These are phyloP conservation scores for Bombyx mandarina DNA, from an alignment of 1,140 invertebrate species.

Conservation along the genomic window DNA sequence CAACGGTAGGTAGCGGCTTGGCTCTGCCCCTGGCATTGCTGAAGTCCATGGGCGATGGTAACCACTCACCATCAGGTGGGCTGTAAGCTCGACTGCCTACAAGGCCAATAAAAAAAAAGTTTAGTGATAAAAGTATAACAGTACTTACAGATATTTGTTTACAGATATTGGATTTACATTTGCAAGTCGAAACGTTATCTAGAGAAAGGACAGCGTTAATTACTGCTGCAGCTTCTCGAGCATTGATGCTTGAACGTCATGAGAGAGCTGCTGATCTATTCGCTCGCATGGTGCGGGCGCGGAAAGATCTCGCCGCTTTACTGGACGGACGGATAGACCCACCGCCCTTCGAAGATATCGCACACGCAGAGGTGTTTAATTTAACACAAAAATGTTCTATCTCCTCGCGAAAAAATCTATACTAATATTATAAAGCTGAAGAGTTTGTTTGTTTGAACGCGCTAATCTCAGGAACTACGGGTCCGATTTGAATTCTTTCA, in stretches of 20 bases:
- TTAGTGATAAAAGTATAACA: too few relatives aligned
- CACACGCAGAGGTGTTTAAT: conserved; percentile 26
- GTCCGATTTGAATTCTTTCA: too few relatives aligned
- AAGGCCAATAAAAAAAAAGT: too few relatives aligned
- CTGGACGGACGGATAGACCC: conserved; percentile 25
- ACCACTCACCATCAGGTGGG: too few relatives aligned
- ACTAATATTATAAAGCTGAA: not conserved
- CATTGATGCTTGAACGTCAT: conserved; percentile 54
- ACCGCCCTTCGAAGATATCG: conserved; percentile 15
- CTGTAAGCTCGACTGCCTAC: too few relatives aligned
- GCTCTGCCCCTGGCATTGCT: too few relatives aligned
- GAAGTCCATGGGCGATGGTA: too few relatives aligned
- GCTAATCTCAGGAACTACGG: too few relatives aligned
- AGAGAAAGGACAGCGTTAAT: conserved; percentile 46
- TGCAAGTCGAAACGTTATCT: conserved; percentile 48
- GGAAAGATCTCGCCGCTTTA: conserved; percentile 33
- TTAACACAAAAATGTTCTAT: too few relatives aligned
- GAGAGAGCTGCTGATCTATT: conserved; percentile 51
- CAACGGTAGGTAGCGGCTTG: too few relatives aligned
- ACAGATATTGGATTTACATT: conserved; percentile 44
- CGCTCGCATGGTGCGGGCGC: conserved; percentile 33
- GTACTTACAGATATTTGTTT: conserved; percentile 17
- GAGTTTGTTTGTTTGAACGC: too few relatives aligned
- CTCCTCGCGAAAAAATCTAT: not conserved
- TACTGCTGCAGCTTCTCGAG: conserved; percentile 44